Evolutionary conservation across 1,140 invertebrate genomes (phyloP), one percentile per base, ranked within the genome.

Genomic region (Macrostomum lignano): DNA sequence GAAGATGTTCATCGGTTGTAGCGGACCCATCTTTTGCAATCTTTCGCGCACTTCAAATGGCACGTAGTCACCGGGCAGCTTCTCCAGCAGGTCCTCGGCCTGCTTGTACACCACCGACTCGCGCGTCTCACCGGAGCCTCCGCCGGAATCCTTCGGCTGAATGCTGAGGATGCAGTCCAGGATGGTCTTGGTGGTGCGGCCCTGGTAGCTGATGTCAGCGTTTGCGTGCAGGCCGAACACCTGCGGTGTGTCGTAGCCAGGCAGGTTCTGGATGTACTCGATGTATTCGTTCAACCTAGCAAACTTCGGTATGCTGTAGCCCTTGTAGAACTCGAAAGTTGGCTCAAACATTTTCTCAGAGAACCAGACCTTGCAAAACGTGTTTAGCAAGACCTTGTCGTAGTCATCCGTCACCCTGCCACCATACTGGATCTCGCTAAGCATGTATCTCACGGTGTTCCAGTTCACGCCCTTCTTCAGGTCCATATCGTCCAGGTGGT

Each of bases 351-450:
- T 55, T 31, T 47, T 42, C 15, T 58, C 53, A n/a, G 46, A 45
- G 37, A 56, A 56, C 51, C 51, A 52, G 4, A 51, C 45, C 25
- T 41, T 40, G 31, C 50, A 51, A 43, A 84, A 84, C 0, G 79
- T 84, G 13, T 72, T 77, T 3, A 88, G 54, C 7, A 88, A 58
- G 34, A 78, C 63, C 53, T 84, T 84, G 51, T 86, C 81, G 53
- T 78, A 86, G 48, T 91, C 81, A 47, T 91, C 82, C 0, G 82
- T 91, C 0, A 91, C 81, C 44, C 82, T 60, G 1, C 84, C 84
- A 9, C 84, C 84, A 52, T 91, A 93, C 51, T 86, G 76, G 3
- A 91, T 81, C 59, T 94, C 82, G 22, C 81, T 79, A 36, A 94
- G 67, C 55, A 59, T 59, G 43, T 58, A 59, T 14, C 54, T 46